phyloP scores from a whole-genome alignment of 2,113 vertebrate species.

The Fukomys damarensis region DNA sequence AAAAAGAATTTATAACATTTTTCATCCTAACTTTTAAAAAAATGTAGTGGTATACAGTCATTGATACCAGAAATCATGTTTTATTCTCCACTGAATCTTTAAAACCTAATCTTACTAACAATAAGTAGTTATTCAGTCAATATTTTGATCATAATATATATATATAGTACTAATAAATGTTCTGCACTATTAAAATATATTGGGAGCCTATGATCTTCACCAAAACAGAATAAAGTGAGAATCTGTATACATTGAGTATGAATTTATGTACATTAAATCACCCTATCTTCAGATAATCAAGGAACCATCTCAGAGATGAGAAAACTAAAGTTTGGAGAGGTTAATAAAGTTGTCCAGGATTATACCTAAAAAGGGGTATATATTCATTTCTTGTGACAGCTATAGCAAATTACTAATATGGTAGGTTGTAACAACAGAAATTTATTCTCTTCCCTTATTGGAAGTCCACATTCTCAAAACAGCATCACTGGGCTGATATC shows the following conservation, averaged over 20 bases:
- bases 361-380: background rate
- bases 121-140: background rate
- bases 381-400: background rate
- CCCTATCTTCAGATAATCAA: background rate
- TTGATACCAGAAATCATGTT: background rate
- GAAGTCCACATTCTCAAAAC: background rate
- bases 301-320: background rate
- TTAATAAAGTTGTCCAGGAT: background rate
- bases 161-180: background rate
- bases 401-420: background rate
- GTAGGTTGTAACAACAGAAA: background rate
- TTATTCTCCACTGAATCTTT: background rate
- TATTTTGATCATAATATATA: background rate
- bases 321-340: background rate
- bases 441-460: background rate
- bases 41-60: background rate
- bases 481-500: background rate
- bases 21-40: constrained; percentile 6
- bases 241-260: background rate
- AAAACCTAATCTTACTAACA: background rate
- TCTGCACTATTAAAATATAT: background rate
- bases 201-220: background rate
- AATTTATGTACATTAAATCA: background rate
- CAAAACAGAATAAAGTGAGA: background rate
- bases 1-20: background rate